A percentile compares a stretch with the other conserved stretches of the same genome.
phyloP scores from a whole-genome alignment of 2,113 vertebrate genomes.

The Parotia lawesii region DNA sequence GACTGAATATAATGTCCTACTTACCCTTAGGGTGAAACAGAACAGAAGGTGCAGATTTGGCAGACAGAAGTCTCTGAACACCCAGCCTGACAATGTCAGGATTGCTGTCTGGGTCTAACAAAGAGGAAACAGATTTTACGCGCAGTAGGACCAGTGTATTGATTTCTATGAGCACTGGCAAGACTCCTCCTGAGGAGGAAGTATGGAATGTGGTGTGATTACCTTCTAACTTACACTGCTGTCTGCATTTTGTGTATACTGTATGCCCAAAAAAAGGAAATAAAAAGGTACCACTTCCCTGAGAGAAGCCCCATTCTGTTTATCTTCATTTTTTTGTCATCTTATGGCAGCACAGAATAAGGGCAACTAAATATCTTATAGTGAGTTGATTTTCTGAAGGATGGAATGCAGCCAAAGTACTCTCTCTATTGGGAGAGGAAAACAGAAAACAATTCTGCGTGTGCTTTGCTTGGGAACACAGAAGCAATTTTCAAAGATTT shows the following conservation, averaged over 20 bases:
- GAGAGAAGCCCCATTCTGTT: not conserved
- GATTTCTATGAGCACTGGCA: fast-evolving
- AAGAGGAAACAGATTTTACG: not conserved
- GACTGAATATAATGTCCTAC: not conserved
- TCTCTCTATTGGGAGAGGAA: not conserved
- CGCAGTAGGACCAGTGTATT: not conserved
- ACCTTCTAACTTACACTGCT: not conserved
- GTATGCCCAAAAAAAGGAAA: not conserved
- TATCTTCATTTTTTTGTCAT: not conserved
- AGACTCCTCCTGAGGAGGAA: not conserved
- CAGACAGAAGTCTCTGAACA: not conserved
- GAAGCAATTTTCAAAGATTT: not conserved
- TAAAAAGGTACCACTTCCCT: not conserved
- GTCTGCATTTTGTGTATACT: not conserved
- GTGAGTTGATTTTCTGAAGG: not conserved
- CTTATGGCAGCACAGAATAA: not conserved
- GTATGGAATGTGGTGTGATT: not conserved
- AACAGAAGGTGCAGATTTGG: not conserved
- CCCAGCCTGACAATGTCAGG: not conserved
- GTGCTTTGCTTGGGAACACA: not conserved
- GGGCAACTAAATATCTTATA: not conserved
- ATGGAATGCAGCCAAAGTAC: not conserved
- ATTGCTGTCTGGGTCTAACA: not conserved
- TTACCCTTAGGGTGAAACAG: not conserved
- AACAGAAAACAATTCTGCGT: not conserved